These are phyloP conservation scores for Mixornis gularis DNA, from an alignment of 2,113 vertebrate species.

Conservation along the genomic window DNA sequence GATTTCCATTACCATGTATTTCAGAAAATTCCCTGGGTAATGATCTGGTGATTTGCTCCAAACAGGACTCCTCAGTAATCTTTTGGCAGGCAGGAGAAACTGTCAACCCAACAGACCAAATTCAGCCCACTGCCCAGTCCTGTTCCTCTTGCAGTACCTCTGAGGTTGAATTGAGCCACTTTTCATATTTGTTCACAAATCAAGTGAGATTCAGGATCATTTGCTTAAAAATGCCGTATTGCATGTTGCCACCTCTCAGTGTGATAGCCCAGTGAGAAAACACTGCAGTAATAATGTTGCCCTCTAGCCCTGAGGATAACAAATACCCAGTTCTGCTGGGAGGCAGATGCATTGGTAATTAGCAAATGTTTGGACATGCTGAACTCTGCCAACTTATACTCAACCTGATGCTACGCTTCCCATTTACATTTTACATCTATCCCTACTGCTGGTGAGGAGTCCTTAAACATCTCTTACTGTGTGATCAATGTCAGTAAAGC, in stretches of 20 bases:
- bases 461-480: background rate
- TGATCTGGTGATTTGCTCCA: background rate
- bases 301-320: background rate
- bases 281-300: background rate
- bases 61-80: background rate
- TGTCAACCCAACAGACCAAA: background rate
- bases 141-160: background rate
- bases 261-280: background rate
- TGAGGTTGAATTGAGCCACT: background rate
- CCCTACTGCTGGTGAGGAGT: background rate
- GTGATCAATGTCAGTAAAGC: background rate
- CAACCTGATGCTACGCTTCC: background rate
- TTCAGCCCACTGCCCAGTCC: background rate
- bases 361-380: background rate
- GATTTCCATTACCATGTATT: slow-evolving; percentile 30
- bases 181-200: background rate
- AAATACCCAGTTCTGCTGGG: background rate
- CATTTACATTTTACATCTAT: background rate
- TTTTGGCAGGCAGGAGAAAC: slow-evolving; percentile 1
- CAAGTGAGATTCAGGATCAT: background rate
- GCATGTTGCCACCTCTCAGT: rapidly evolving
- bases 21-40: slow-evolving; percentile 21
- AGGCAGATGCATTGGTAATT: background rate
- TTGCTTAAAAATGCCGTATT: background rate
- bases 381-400: background rate